Base-by-base conservation (phyloP, 2,888 invertebrate genomes). In the Serripes groenlandicus region DNA sequence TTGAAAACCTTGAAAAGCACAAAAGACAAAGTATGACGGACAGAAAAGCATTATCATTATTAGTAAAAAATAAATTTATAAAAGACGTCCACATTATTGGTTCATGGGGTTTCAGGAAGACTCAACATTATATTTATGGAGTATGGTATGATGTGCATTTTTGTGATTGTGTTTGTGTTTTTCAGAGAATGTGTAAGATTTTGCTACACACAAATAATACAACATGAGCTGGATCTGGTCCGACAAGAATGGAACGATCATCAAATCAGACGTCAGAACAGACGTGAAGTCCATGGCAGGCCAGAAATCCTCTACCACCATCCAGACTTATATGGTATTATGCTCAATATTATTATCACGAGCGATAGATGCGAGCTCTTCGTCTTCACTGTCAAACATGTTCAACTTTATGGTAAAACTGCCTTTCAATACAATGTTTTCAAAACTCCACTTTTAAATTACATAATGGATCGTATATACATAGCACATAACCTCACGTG, bases 161-260 rank as follows among this genome's bases (percentile, higher is more conserved):
- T 26, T 30, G 56, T 72, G n/a, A 28, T 72, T 56, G 34, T 68
- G 42, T 56, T 56, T 68, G 37, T 68, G 69, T 68, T 72, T 37
- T 72, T 60, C 68, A 73, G 78, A 73, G 69, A 78, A 66, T 73
- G 49, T 73, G 56, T 73, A 28, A 64, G 78, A 66, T 78, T 78
- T 72, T 78, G 78, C 68, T 78, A 73, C 49, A 78, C 49, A 26
- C 66, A 64, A 68, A 73, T 78, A 34, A 73, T 78, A 30, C 78
- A 78, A 66, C 64, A 42, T 32, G 78, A 78, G 32, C 74, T 78
- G 64, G 73, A 78, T 68, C 18, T 32, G 18, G 34, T 73, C 32
- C 60, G 58, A 56, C 60, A 32, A 68, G 79, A 73, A 68, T 79
- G 74, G 74, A 79, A 79, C 54, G 54, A 74, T 30, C 79, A 79